These are phyloP conservation scores for Ctenodactylus gundi DNA, from an alignment of 2,113 vertebrate genomes.

Conservation along the genomic window DNA sequence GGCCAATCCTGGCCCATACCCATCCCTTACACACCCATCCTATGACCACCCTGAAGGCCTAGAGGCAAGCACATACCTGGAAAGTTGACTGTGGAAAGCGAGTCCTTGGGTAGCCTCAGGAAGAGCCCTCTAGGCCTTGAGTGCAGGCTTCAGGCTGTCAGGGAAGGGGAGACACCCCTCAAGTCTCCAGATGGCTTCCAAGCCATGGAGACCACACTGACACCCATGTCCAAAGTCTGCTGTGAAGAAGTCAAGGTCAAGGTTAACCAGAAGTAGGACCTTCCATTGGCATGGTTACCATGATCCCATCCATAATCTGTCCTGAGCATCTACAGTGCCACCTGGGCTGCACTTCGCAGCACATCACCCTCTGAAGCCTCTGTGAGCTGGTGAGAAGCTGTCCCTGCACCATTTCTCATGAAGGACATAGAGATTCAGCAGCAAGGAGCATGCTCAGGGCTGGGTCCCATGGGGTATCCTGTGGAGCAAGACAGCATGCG, in stretches of 20 bases:
- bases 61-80: accelerated
- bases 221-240: neutral
- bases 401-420: neutral
- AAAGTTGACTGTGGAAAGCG: neutral
- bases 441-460: neutral
- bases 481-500: neutral
- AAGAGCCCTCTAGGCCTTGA: neutral
- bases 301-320: accelerated
- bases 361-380: neutral
- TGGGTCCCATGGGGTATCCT: no score
- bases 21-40: accelerated
- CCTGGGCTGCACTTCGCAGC: neutral
- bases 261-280: accelerated
- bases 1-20: neutral
- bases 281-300: accelerated
- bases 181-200: neutral
- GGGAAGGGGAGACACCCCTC: no score
- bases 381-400: accelerated
- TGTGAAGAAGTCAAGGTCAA: neutral
- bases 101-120: neutral
- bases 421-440: neutral
- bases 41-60: neutral
- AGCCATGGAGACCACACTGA: accelerated
- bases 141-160: neutral
- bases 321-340: neutral